Conservation (phyloP, 2,888 invertebrate genomes). For the Coleophora deauratella region DNA sequence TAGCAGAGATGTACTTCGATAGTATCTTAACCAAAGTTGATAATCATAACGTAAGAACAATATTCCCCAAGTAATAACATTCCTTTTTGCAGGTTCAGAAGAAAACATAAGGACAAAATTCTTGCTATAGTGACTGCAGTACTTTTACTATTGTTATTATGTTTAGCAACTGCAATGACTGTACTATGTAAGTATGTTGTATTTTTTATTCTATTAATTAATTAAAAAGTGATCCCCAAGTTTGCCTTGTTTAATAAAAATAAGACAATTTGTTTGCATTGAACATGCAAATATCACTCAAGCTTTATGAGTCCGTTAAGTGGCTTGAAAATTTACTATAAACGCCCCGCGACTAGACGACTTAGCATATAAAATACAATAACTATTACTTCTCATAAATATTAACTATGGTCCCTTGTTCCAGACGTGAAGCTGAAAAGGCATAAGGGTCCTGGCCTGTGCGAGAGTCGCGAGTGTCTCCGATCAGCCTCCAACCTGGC, state of each 20-base stretch:
- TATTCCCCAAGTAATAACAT: too few species aligned
- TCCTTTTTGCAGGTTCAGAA: constrained; percentile 72
- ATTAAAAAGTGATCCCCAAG: too few species aligned
- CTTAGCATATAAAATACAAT: background rate
- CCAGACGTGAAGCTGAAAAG: constrained; percentile 13
- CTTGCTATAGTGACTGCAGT: constrained; percentile 59
- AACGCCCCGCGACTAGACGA: too few species aligned
- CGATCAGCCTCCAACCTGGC: constrained; percentile 82
- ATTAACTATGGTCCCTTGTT: background rate
- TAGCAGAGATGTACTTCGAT: too few species aligned
- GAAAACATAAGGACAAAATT: constrained; percentile 75
- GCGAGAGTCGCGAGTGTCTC: constrained; percentile 80
- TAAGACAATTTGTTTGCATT: too few species aligned
- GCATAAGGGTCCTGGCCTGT: constrained; percentile 49
- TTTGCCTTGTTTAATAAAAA: too few species aligned
- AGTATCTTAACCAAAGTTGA: too few species aligned
- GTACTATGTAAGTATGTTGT: constrained; percentile 64
- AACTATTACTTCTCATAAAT: background rate
- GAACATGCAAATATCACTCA: too few species aligned
- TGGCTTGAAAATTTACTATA: too few species aligned
- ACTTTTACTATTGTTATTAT: constrained; percentile 67
- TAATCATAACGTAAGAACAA: too few species aligned
- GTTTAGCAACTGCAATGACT: constrained; percentile 71
- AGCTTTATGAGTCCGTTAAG: too few species aligned
- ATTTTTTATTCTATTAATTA: background rate